These are phyloP conservation scores for Crotalus horridus DNA, from an alignment of 2,113 vertebrate genomes.

Conservation along the genomic window DNA sequence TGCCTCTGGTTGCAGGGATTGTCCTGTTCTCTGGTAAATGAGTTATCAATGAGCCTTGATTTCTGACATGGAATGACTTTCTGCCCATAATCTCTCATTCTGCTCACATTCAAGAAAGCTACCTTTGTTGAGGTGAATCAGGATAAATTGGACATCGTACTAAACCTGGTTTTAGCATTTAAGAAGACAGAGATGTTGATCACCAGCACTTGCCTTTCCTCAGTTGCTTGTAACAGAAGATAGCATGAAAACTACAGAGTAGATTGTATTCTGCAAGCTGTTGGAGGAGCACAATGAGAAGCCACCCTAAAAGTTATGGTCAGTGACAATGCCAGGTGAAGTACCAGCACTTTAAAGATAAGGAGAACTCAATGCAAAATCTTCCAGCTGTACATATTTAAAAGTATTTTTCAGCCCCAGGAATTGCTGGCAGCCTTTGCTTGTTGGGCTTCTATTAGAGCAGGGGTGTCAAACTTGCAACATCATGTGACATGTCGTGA, in stretches of 20 bases:
- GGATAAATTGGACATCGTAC: background rate
- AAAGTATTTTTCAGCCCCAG: background rate
- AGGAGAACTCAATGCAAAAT: background rate
- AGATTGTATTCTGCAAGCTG: background rate
- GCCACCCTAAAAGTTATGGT: background rate
- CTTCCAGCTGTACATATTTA: background rate
- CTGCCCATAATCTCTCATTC: background rate
- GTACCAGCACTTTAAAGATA: background rate
- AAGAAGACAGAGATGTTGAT: background rate
- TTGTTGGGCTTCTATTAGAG: background rate
- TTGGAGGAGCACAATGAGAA: background rate
- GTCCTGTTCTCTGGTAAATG: background rate
- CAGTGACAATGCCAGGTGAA: background rate
- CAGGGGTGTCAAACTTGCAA: no score
- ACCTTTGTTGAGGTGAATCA: background rate
- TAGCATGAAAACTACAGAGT: background rate
- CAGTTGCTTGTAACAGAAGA: background rate
- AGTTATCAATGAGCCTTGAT: background rate
- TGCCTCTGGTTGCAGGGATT: background rate
- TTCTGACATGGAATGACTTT: background rate
- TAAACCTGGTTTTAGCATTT: background rate
- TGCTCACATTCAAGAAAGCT: background rate
- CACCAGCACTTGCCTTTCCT: background rate
- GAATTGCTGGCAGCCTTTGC: background rate
- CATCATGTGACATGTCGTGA: no score